These are phyloP conservation scores for Drosophila borealis DNA, from an alignment of 2,888 invertebrate genomes.

Conservation along the genomic window DNA sequence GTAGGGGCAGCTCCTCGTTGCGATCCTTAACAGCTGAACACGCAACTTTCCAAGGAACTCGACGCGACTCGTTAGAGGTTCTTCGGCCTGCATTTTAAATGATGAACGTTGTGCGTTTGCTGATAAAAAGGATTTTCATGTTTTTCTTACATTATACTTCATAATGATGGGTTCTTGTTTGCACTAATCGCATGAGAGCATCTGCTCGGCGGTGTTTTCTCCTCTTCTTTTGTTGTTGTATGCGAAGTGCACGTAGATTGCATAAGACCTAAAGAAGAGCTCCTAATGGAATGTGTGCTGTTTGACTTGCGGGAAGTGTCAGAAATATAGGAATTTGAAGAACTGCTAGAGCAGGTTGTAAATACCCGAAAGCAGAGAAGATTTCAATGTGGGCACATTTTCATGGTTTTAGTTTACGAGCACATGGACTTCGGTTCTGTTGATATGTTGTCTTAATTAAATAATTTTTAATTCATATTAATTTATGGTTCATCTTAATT, in stretches of 20 bases:
- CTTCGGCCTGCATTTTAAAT: conserved; percentile 25
- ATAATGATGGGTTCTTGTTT: conserved; percentile 31
- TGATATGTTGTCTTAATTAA: no score
- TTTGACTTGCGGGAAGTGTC: neutral
- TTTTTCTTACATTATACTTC: conserved; percentile 53
- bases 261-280: neutral
- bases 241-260: conserved; percentile 1
- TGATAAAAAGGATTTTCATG: conserved; percentile 71
- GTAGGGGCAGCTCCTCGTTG: conserved; percentile 38
- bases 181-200: conserved; percentile 28
- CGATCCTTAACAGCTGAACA: conserved; percentile 65
- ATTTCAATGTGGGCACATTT: neutral
- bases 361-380: neutral
- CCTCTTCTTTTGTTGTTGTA: neutral
- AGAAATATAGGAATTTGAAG: neutral
- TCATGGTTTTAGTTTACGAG: no score
- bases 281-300: neutral
- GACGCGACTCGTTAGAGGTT: neutral
- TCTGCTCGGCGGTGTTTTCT: conserved; percentile 26
- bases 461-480: no score
- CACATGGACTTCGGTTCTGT: no score
- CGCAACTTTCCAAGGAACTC: conserved; percentile 49
- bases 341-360: neutral
- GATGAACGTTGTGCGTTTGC: conserved; percentile 42
- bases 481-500: no score